Base-by-base conservation (phyloP, 2,888 invertebrate species). In the Ophion costatus region DNA sequence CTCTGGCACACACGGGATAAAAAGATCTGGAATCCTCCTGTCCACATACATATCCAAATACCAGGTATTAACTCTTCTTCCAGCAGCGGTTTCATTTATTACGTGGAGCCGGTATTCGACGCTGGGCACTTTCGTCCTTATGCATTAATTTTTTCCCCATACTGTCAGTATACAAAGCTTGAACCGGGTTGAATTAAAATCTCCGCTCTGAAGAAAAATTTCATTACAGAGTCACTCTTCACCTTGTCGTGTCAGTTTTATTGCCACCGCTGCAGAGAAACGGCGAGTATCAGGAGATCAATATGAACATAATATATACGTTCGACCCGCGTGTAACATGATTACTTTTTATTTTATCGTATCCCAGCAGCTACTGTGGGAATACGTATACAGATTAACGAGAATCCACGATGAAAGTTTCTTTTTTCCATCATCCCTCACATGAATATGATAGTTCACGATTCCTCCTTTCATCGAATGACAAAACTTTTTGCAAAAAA, bases 271-370 rank as follows among this genome's bases (percentile, higher is more conserved):
- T 74, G 69, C 74, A 69, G 38, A 22, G 20, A 78, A 63, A 57
- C 17, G 56, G 42, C 29, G 79, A 79, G 67, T 56, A 79, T 75
- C 79, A 75, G 70, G 63, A 79, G 74, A 64, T 75, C 74, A 63
- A 64, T 57, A 75, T 70, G 85, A 84, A 77, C 82, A 82, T 66
- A 56, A 61, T 82, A 79, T 82, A 80, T 29, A 79, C 69, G 38
- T 67, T 69, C 33, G 29, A 29, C 29, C 29, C 29, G 45, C 17
- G 61, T 66, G 2, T 42, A 45, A 3, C 38, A 38, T 38, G 38
- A 38, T 38, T 38, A 38, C 38, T 38, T 38, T 38, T 38, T 38
- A 38, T 38, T 38, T 38, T 6, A 38, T 38, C 6, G 38, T 38
- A 38, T 38, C 38, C 38, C 38, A 38, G 38, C 38, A 38, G 38